These are phyloP conservation scores for Myotis findleyi DNA, from an alignment of 2,797 vertebrate genomes.

Conservation along the genomic window DNA sequence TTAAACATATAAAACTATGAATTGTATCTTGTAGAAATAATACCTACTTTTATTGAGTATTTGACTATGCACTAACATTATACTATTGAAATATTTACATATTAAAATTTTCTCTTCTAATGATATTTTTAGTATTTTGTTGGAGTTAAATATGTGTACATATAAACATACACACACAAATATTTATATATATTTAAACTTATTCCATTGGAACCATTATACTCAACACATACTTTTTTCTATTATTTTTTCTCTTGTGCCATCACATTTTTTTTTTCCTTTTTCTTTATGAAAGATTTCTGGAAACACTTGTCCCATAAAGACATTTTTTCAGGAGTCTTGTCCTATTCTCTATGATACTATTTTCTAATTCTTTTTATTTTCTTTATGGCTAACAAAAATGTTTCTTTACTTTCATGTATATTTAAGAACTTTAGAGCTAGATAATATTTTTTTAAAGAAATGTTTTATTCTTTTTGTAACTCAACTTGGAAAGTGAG, in stretches of 20 bases:
- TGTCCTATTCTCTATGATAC: background rate
- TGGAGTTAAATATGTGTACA: background rate
- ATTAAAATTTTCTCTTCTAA: background rate
- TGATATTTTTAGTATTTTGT: background rate
- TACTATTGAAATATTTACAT: background rate
- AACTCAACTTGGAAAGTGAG: background rate
- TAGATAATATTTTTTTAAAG: background rate
- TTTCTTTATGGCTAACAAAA: background rate
- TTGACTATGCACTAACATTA: background rate
- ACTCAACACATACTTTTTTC: background rate
- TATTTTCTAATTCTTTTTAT: background rate
- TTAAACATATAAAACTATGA: background rate
- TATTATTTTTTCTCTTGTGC: background rate
- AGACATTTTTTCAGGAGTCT: background rate
- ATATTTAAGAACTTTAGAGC: background rate
- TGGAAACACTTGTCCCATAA: background rate
- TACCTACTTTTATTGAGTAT: background rate
- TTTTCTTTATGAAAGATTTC: background rate
- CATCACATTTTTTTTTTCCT: background rate
- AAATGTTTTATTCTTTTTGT: background rate
- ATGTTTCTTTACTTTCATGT: background rate
- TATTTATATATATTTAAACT: background rate
- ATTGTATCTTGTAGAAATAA: background rate
- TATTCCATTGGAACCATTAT: background rate
- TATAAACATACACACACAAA: background rate